These are phyloP conservation scores for Puma concolor DNA, from an alignment of 2,113 vertebrate genomes.

Conservation along the genomic window DNA sequence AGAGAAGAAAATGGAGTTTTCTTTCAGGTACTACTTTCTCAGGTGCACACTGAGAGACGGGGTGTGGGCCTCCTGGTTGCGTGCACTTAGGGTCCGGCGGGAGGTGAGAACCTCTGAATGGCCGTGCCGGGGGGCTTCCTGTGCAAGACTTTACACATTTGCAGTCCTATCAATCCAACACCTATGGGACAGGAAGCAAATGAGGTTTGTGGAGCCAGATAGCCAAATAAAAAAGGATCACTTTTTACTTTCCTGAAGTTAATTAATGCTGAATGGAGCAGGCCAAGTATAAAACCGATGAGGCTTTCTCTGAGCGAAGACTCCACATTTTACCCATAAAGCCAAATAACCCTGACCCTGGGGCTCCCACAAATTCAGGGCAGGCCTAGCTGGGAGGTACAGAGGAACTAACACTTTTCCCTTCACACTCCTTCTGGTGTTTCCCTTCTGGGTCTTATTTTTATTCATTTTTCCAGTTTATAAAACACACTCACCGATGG, in stretches of 20 bases:
- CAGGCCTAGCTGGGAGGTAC: slow-evolving; percentile 81
- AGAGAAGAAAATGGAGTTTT: slow-evolving; percentile 40
- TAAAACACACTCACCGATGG: slow-evolving; percentile 79
- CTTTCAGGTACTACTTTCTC: slow-evolving; percentile 38
- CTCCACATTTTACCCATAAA: slow-evolving; percentile 75
- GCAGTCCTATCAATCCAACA: slow-evolving; percentile 75
- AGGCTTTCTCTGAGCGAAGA: slow-evolving; percentile 62
- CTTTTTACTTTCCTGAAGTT: slow-evolving; percentile 79
- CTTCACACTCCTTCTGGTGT: slow-evolving; percentile 79
- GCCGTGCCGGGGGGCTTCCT: slow-evolving; percentile 57
- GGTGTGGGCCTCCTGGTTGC: slow-evolving; percentile 9
- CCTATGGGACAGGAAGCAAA: slow-evolving; percentile 80
- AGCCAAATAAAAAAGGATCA: slow-evolving; percentile 79
- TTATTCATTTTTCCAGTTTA: slow-evolving; percentile 84
- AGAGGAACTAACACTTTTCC: slow-evolving; percentile 81
- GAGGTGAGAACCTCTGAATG: slow-evolving; percentile 57
- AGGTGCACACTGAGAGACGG: slow-evolving; percentile 5
- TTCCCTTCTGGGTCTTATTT: slow-evolving; percentile 83
- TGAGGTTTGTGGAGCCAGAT: slow-evolving; percentile 76
- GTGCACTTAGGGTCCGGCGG: neutral
- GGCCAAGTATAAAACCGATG: slow-evolving; percentile 60
- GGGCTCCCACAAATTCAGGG: slow-evolving; percentile 71
- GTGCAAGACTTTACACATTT: slow-evolving; percentile 80
- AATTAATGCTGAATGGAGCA: slow-evolving; percentile 75
- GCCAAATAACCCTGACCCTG: slow-evolving; percentile 76